Percentiles rank a stretch among this genome's conserved stretches.
Evolutionary conservation across 64 coral and sea anemone genomes (phyloP).

Genomic region (Stichodactyla helianthus): DNA sequence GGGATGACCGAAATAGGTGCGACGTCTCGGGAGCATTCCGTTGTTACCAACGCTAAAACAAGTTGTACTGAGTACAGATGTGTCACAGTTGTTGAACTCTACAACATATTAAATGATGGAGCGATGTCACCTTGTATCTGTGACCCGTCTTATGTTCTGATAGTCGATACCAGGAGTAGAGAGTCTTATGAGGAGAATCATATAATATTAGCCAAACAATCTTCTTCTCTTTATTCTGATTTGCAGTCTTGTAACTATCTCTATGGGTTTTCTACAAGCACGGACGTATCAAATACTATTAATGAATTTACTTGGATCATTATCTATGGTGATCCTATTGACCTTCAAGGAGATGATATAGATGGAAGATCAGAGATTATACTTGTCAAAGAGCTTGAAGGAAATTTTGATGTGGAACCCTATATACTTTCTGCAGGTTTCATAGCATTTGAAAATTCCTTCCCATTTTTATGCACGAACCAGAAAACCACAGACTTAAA

Average conservation of each 20-base stretch:
- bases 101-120: conserved; percentile 94
- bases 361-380: conserved; percentile 37
- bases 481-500: conserved; percentile 45
- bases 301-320: conserved; percentile 84
- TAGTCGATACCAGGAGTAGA: conserved; percentile 70
- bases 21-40: conserved; percentile 29
- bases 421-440: conserved; percentile 61
- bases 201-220: conserved; percentile 64
- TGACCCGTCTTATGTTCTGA: conserved; percentile 78
- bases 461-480: conserved; percentile 85
- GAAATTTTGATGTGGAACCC: conserved; percentile 60
- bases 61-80: background rate
- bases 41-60: conserved; percentile 13
- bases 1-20: background rate
- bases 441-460: conserved; percentile 48
- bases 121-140: conserved; percentile 69
- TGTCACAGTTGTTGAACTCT: conserved; percentile 58
- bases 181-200: conserved; percentile 55
- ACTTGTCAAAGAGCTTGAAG: conserved; percentile 62
- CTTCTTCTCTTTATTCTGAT: conserved; percentile 42
- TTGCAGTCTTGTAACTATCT: conserved; percentile 27
- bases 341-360: conserved; percentile 8
- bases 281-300: conserved; percentile 28
- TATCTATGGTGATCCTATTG: conserved; percentile 70
- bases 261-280: conserved; percentile 8